Base-by-base conservation (phyloP, 2,888 invertebrate genomes). In the Nomada flava region DNA sequence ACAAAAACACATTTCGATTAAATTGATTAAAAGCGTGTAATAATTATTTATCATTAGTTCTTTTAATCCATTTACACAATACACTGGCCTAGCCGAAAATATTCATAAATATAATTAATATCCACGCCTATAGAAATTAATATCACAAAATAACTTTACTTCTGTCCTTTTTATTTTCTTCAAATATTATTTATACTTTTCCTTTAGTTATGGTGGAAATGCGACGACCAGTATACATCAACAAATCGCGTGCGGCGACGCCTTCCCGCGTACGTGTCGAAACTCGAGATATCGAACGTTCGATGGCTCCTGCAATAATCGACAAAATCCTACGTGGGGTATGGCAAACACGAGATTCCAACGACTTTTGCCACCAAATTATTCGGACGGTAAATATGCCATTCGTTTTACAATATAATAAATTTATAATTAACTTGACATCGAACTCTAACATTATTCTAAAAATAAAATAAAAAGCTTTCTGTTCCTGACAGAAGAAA, bases 251-350 rank as follows among this genome's bases (percentile, higher is more conserved):
- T 91, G 91, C 29, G 90, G 90, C 2, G 89, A 89, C 60, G 55
- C 55, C 9, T 88, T 72, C 20, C 47, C 68, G 4, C 68, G 65
- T 50, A 73, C 47, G 82, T 95, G 96, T 84, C 89, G 93, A 15
- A 94, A 95, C 50, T 94, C 95, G 0, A 95, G 96, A 69, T 98
- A 98, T 93, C 95, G 97, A 62, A 95, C 97, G 0, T 95, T 97
- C 82, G 99, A 99, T 93, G 99, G 99, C 0, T 96, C 98, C 0
- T 99, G 99, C 93, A 99, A 99, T 93, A 99, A 99, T 94, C 94
- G 97, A 67, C 94, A 95, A 79, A 95, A 97, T 87, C 98, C 99
- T 0, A 95, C 96, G 10, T 96, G 97, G 95, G 99, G 99, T 18
- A 95, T 95, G 69, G 96, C 97, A 0, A 96, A 97, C 89, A 96